These are phyloP conservation scores for Cydia pomonella DNA, from an alignment of 1,140 invertebrate species.

Conservation along the genomic window DNA sequence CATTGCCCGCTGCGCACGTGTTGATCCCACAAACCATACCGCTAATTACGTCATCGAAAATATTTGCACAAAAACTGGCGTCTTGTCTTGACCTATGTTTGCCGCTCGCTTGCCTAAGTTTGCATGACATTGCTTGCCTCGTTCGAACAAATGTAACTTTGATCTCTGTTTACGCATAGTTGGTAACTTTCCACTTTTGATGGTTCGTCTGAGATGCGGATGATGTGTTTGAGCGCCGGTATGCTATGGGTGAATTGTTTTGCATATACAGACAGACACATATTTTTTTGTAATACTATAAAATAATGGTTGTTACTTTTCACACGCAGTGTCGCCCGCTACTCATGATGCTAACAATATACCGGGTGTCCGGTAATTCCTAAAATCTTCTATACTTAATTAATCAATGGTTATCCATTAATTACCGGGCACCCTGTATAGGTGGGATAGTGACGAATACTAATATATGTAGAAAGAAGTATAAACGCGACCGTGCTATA, in stretches of 20 bases:
- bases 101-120: not conserved
- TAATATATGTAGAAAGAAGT: not conserved
- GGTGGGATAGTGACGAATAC: not conserved
- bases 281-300: no score
- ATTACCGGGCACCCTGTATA: no score
- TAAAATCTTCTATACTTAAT: no score
- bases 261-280: no score
- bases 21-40: not conserved
- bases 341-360: no score
- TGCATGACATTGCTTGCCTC: not conserved
- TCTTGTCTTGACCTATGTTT: not conserved
- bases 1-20: not conserved
- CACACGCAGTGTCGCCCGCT: no score
- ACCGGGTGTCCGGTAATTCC: no score
- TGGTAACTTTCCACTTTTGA: not conserved
- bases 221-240: not conserved
- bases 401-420: no score
- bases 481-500: not conserved
- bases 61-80: constrained; percentile 2
- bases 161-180: not conserved
- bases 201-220: not conserved
- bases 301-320: no score
- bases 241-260: no score
- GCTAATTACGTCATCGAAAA: not conserved
- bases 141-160: not conserved